phyloP scores from a whole-genome alignment of 2,113 vertebrate species.

The Salvelinus sp. region DNA sequence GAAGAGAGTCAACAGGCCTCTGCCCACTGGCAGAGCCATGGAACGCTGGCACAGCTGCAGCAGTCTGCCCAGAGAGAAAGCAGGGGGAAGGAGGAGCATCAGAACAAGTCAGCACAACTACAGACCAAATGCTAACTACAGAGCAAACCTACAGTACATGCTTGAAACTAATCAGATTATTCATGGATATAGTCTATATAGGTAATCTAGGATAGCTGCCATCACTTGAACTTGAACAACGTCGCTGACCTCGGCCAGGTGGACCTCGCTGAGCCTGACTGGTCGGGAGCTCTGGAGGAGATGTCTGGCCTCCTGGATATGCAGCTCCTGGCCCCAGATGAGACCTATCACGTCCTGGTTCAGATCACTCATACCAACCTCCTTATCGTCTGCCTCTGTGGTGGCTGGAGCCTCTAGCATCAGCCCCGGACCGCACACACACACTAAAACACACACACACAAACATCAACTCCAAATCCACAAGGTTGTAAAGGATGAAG shows the following conservation, averaged over 20 bases:
- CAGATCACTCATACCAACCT: slow-evolving; percentile 96
- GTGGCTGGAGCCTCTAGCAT: slow-evolving; percentile 83
- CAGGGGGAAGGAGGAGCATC: neutral
- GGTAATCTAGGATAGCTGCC: no score
- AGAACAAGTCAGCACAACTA: no score
- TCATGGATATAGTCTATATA: no score
- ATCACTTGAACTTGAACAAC: slow-evolving; percentile 35
- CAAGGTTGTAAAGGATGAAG: neutral
- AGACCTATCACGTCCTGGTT: slow-evolving; percentile 91
- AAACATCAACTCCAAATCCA: neutral
- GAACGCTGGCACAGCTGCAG: slow-evolving; percentile 94
- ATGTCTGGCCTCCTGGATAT: slow-evolving; percentile 92
- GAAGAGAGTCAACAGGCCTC: slow-evolving; percentile 97
- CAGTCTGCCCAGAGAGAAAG: slow-evolving; percentile 69
- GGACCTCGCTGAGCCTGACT: slow-evolving; percentile 89
- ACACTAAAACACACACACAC: neutral
- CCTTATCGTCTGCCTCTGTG: slow-evolving; percentile 89
- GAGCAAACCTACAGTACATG: no score
- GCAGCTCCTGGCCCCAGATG: slow-evolving; percentile 94
- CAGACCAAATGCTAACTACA: no score
- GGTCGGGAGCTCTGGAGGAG: slow-evolving; percentile 94
- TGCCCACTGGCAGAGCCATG: slow-evolving; percentile 92
- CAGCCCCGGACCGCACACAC: slow-evolving; percentile 71
- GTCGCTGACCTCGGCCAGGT: slow-evolving; percentile 94
- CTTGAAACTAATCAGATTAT: no score